phyloP scores from a whole-genome alignment of 1,140 invertebrate species.

The Araneus ventricosus region DNA sequence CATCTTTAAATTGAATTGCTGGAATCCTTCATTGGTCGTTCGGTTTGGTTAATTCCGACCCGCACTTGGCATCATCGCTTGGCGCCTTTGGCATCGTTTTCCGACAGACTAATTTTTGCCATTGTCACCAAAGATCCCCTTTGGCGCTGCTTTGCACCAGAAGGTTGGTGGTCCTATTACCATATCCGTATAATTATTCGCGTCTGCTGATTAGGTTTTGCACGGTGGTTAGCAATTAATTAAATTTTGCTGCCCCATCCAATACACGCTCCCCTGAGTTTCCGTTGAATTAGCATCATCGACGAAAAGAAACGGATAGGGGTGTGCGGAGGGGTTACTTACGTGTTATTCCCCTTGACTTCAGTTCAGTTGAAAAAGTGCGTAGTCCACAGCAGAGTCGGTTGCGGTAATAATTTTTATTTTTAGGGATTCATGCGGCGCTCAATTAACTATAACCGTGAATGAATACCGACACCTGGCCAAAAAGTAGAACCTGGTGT shows the following conservation, averaged over 20 bases:
- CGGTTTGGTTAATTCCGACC: neutral
- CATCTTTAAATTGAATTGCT: neutral
- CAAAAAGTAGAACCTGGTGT: neutral
- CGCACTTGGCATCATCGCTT: neutral
- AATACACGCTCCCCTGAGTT: neutral
- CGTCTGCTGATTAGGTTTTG: neutral
- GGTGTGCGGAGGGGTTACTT: neutral
- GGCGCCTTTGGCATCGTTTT: neutral
- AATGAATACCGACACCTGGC: neutral
- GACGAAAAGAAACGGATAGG: neutral
- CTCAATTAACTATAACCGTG: neutral
- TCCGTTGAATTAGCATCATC: neutral
- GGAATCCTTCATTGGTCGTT: neutral
- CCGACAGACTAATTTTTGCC: neutral
- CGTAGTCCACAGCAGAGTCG: neutral
- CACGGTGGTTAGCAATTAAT: constrained; percentile 12
- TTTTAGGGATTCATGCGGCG: neutral
- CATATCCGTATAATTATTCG: constrained; percentile 4
- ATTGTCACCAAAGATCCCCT: neutral
- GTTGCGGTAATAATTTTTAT: neutral
- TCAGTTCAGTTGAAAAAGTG: constrained; percentile 4
- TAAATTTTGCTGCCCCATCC: neutral
- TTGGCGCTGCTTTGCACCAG: neutral
- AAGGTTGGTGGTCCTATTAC: neutral
- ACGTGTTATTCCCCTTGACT: neutral